phyloP scores from a whole-genome alignment of 1,140 invertebrate species.

The Sminthurides bifidus region DNA sequence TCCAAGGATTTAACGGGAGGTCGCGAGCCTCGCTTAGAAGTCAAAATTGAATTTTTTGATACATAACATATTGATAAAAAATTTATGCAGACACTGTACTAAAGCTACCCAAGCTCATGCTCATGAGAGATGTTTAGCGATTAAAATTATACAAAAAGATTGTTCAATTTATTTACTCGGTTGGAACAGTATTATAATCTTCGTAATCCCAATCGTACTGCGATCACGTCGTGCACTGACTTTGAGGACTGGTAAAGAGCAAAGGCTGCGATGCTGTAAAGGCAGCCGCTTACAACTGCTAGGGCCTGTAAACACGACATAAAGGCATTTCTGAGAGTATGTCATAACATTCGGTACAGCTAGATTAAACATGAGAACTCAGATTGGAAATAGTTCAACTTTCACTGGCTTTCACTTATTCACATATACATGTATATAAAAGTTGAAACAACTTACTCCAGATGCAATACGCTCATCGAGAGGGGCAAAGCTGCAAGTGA shows the following conservation, averaged over 20 bases:
- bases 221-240: not conserved
- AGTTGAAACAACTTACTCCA: not conserved
- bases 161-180: no score
- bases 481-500: not conserved
- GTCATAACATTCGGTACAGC: no score
- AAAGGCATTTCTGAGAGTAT: not conserved
- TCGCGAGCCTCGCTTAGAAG: no score
- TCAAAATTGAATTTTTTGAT: no score
- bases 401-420: no score
- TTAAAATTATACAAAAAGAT: no score
- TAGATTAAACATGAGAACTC: not conserved
- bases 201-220: conserved; percentile 6
- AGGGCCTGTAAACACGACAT: not conserved
- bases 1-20: conserved; percentile 23
- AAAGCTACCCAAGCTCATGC: no score
- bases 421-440: no score
- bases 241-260: not conserved
- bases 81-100: no score
- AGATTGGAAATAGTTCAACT: not conserved
- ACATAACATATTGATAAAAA: no score
- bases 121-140: no score
- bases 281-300: not conserved
- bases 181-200: no score
- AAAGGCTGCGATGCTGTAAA: not conserved
- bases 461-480: not conserved